Conservation (phyloP, 2,797 vertebrate genomes). For the Malacoraja senta region DNA sequence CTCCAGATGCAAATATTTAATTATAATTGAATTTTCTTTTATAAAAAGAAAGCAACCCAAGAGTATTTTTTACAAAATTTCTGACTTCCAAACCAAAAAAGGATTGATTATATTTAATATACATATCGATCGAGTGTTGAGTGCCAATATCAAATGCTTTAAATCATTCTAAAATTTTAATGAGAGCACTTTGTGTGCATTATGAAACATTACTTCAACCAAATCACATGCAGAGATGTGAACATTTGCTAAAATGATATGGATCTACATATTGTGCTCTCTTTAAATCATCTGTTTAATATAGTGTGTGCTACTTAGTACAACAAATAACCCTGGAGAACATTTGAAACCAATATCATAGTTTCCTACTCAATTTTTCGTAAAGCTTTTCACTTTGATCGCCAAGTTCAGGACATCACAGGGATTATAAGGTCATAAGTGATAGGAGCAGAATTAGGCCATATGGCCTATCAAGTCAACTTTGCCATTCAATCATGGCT, state of each 20-base stretch:
- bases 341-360: neutral
- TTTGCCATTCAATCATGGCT: too few species aligned
- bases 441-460: too few species aligned
- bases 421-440: neutral
- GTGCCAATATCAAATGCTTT: neutral
- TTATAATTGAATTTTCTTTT: neutral
- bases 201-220: neutral
- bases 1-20: neutral
- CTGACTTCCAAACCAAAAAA: neutral
- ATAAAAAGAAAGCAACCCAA: neutral
- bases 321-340: neutral
- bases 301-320: neutral
- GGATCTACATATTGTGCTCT: neutral
- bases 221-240: neutral
- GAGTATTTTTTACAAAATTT: neutral
- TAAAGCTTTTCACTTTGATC: neutral
- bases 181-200: neutral
- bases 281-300: constrained; percentile 9
- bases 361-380: neutral
- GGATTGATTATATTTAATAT: neutral
- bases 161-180: neutral
- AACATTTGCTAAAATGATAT: neutral
- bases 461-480: too few species aligned
- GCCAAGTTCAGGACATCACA: neutral
- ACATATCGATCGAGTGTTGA: neutral